Conservation (phyloP, 2,797 vertebrate genomes). For the Pseudochirops cupreus region DNA sequence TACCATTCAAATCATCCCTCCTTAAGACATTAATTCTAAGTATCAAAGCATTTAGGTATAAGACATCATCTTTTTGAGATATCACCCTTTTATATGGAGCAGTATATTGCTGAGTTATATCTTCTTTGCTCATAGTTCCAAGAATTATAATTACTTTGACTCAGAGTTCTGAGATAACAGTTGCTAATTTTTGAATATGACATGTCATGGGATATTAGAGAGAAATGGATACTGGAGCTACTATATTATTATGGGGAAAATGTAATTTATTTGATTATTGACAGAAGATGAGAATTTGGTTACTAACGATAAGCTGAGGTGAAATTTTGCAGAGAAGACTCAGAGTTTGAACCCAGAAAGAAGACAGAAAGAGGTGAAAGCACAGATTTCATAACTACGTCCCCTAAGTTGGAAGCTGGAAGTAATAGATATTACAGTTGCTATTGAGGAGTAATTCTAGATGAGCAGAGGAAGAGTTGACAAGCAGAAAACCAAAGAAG, state of each 20-base stretch:
- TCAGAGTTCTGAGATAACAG: background rate
- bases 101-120: background rate
- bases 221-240: background rate
- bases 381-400: background rate
- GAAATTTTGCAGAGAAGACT: background rate
- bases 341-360: background rate
- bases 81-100: background rate
- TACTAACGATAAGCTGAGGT: background rate
- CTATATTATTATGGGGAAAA: background rate
- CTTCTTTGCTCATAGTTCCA: slow-evolving; percentile 7
- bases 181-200: background rate
- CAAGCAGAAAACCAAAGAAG: background rate
- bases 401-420: background rate
- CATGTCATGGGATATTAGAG: background rate
- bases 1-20: slow-evolving; percentile 5
- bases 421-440: background rate
- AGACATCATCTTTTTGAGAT: background rate
- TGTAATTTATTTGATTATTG: background rate
- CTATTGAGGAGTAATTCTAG: background rate
- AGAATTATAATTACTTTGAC: slow-evolving; percentile 10
- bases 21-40: slow-evolving; percentile 7
- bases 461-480: background rate
- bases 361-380: background rate
- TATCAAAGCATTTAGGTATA: background rate
- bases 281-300: background rate